Evolutionary conservation across 1,140 invertebrate species (phyloP).

Genomic region (Eumaeus atala): DNA sequence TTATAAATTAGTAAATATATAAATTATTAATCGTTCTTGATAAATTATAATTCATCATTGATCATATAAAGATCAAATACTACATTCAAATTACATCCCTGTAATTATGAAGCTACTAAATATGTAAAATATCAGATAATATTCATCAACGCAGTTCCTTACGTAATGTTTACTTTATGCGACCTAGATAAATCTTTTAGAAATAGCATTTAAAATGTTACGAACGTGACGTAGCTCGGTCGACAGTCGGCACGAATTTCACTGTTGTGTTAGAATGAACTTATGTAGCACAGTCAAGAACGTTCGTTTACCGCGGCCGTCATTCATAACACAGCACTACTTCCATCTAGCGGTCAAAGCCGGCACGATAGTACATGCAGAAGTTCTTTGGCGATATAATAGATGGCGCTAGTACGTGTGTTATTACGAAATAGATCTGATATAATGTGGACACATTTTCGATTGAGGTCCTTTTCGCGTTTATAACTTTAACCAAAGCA

Average conservation of each 20-base stretch:
- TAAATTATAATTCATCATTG: too few relatives aligned
- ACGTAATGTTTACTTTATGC: constrained; percentile 2
- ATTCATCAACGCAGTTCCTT: neutral
- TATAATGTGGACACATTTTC: too few relatives aligned
- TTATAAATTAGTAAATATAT: too few relatives aligned
- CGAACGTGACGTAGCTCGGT: constrained; percentile 29
- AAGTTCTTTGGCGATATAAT: constrained; percentile 32
- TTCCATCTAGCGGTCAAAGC: constrained; percentile 71
- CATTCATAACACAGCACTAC: constrained; percentile 47
- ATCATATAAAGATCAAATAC: too few relatives aligned
- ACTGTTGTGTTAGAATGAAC: constrained; percentile 54
- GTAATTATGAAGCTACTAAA: too few relatives aligned
- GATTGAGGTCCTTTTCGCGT: too few relatives aligned
- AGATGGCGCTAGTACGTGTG: constrained; percentile 32
- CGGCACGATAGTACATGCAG: constrained; percentile 40
- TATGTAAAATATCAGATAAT: neutral
- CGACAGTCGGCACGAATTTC: constrained; percentile 37
- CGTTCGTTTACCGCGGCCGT: constrained; percentile 66
- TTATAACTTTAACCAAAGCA: too few relatives aligned
- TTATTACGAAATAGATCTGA: neutral
- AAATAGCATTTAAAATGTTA: constrained; percentile 22
- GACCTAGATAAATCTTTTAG: constrained; percentile 10
- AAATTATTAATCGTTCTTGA: too few relatives aligned
- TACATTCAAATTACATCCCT: too few relatives aligned
- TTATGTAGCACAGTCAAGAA: constrained; percentile 63